phyloP scores from a whole-genome alignment of 2,888 invertebrate genomes.

The Acronicta alni region DNA sequence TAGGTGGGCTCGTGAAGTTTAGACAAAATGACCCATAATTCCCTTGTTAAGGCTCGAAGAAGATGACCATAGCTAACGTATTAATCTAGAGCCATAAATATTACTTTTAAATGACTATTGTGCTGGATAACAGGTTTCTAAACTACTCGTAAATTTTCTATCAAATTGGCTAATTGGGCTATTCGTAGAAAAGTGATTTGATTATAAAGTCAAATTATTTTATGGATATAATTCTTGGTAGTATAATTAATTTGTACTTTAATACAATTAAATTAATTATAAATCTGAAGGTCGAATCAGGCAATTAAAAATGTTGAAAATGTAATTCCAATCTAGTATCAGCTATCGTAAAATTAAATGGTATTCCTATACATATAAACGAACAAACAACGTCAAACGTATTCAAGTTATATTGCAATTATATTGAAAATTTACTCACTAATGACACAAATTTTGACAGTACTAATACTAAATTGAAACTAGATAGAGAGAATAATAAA shows the following conservation, averaged over 20 bases:
- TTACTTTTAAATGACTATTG: constrained; percentile 60
- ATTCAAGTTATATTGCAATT: too few relatives aligned
- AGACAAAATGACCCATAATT: constrained; percentile 84
- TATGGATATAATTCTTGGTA: neutral
- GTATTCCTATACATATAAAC: too few relatives aligned
- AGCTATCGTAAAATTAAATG: too few relatives aligned
- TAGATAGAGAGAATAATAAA: too few relatives aligned
- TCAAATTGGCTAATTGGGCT: constrained; percentile 50
- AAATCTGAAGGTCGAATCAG: too few relatives aligned
- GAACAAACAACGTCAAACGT: too few relatives aligned
- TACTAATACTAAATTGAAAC: too few relatives aligned
- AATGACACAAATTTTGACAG: too few relatives aligned
- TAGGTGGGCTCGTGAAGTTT: constrained; percentile 83
- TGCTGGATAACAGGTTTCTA: constrained; percentile 60
- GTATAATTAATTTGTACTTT: neutral
- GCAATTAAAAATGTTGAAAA: too few relatives aligned
- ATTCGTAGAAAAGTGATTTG: constrained; percentile 12
- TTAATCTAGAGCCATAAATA: constrained; percentile 82
- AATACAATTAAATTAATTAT: neutral
- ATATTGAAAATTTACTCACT: too few relatives aligned
- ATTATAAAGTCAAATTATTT: constrained; percentile 13
- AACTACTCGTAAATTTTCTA: constrained; percentile 58
- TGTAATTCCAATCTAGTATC: too few relatives aligned
- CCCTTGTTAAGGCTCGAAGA: constrained; percentile 79
- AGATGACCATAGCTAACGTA: constrained; percentile 76